Evolutionary conservation across 2,113 vertebrate genomes (phyloP).

Genomic region (Thryonomys swinderianus): DNA sequence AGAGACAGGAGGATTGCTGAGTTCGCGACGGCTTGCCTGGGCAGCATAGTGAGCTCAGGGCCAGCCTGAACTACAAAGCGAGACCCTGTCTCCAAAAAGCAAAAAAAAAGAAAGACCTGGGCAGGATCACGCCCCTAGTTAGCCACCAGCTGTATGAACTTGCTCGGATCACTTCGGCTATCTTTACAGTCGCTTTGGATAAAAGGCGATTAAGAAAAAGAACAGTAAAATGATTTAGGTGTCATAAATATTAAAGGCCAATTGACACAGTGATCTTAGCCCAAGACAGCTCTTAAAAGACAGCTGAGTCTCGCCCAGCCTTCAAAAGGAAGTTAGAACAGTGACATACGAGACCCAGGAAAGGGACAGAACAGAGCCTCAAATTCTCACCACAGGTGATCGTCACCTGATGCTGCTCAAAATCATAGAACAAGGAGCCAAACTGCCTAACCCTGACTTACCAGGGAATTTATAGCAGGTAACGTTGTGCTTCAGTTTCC

Average conservation of each 20-base stretch:
- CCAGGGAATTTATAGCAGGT: background rate
- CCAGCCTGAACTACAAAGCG: too few relatives aligned
- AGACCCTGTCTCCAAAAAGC: too few relatives aligned
- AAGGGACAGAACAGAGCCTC: background rate
- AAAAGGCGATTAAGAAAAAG: background rate
- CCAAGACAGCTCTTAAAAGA: background rate
- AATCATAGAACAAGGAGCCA: background rate
- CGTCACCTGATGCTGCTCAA: background rate
- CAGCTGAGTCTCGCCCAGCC: background rate
- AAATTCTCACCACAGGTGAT: background rate
- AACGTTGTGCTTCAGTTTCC: background rate
- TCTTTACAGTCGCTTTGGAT: background rate
- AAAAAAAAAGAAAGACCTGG: background rate
- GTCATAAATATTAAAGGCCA: background rate
- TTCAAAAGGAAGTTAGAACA: background rate
- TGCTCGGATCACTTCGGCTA: background rate
- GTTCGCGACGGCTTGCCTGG: too few relatives aligned
- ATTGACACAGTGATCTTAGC: background rate
- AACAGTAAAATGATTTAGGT: background rate
- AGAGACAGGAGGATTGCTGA: too few relatives aligned
- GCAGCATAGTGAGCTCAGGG: too few relatives aligned
- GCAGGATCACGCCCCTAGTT: background rate
- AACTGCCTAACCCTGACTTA: background rate
- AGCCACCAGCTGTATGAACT: accelerated
- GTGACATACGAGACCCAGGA: background rate